phyloP scores from a whole-genome alignment of 2,888 invertebrate species.

The Conops quadrifasciatus region DNA sequence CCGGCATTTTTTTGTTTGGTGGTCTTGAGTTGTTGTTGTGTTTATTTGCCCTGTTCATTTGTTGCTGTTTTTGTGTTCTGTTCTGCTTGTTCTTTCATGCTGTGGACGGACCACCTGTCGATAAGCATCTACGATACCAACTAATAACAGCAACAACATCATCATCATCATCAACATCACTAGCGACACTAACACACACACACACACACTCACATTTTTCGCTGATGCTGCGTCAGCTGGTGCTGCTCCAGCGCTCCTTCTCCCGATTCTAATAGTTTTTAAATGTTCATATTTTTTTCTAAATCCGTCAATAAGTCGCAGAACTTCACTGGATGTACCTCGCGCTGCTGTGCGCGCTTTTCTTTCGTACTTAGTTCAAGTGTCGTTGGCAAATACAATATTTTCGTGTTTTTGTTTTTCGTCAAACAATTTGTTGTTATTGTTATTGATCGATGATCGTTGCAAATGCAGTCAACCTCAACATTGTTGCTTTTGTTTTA shows the following conservation, averaged over 20 bases:
- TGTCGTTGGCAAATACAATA: slow-evolving; percentile 29
- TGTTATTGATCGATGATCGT: neutral
- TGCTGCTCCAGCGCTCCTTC: slow-evolving; percentile 20
- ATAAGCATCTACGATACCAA: neutral
- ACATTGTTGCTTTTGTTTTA: neutral
- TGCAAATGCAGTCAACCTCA: neutral
- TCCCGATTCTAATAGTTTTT: slow-evolving; percentile 50
- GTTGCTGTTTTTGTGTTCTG: no score
- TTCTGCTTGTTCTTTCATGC: neutral
- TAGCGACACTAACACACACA: slow-evolving; percentile 1
- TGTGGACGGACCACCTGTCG: neutral
- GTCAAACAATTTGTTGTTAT: slow-evolving; percentile 8
- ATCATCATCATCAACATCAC: slow-evolving; percentile 8
- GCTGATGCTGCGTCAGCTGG: slow-evolving; percentile 39
- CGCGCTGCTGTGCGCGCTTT: slow-evolving; percentile 41
- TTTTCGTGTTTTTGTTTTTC: neutral
- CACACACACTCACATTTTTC: neutral
- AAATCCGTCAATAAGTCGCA: slow-evolving; percentile 60
- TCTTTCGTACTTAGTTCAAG: slow-evolving; percentile 6
- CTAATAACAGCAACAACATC: neutral
- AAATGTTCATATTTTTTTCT: slow-evolving; percentile 61
- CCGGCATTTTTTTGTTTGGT: no score
- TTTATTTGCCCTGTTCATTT: no score
- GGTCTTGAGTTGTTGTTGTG: no score
- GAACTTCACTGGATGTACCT: slow-evolving; percentile 63